Base-by-base conservation (phyloP, 2,888 invertebrate genomes). In the Amaurobius ferox region DNA sequence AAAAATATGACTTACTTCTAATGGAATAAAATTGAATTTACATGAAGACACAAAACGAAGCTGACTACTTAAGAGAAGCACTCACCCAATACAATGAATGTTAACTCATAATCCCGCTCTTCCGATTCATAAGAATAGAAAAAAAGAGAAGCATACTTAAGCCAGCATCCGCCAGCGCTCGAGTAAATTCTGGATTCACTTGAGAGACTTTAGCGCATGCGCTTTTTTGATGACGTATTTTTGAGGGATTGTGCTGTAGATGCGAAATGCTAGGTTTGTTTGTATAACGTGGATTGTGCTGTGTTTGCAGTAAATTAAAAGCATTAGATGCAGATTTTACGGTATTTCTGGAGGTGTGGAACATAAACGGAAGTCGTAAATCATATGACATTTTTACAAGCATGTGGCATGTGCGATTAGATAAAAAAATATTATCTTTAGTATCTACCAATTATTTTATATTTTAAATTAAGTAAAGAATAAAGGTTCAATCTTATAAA, bases 101-200 rank as follows among this genome's bases (percentile, higher is more conserved):
- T 35, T 35, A 5, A 35, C 23, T 23, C 23, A 26, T 44, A 61
- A 44, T 73, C 61, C 61, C 29, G 62, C 68, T 19, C 67, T 77
- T 85, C 77, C n/a, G 67, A 77, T 73, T 85, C 77, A 85, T 68
- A 76, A 70, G 23, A 55, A 61, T 39, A 29, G n/a, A 62, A 66
- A 30, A 29, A 61, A 30, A 55, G 30, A 74, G 40, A 28, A 55
- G 72, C 77, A 77, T 77, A 78, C 77, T 85, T 77, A 71, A 66
- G 64, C 48, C 30, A 66, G 30, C 19, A 48, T 73, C 67, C 64
- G 30, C 32, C 48, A 64, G 29, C 39, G 30, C 66, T 66, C 35
- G 29, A 55, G 81, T 55, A 64, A 70, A 61, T 76, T 70, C 70
- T 44, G 13, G 71, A 66, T 72, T 55, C 29, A 55, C 19, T 23